Evolutionary conservation across 1,140 invertebrate species (phyloP).

Genomic region (Lutraria rhynchaena): DNA sequence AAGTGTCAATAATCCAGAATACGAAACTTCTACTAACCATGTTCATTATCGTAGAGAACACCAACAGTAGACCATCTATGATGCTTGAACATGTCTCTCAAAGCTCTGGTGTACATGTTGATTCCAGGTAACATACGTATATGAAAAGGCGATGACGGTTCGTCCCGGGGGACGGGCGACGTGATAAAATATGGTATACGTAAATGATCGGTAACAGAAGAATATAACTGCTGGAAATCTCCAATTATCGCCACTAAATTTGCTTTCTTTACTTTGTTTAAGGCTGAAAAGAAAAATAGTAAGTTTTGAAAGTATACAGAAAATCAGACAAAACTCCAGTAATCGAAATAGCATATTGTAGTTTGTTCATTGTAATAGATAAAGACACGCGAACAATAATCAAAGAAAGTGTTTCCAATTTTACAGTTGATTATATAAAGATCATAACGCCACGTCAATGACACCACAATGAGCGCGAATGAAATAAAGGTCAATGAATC

Average conservation of each 20-base stretch:
- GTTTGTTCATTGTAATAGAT: no score
- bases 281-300: conserved; percentile 31
- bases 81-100: conserved; percentile 52
- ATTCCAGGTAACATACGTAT: conserved; percentile 50
- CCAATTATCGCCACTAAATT: conserved; percentile 41
- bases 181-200: conserved; percentile 57
- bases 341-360: no score
- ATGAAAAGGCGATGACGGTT: conserved; percentile 10
- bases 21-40: conserved; percentile 18
- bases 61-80: conserved; percentile 41
- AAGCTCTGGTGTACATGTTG: conserved; percentile 33
- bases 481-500: no score
- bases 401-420: no score
- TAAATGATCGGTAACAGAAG: conserved; percentile 32
- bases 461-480: no score
- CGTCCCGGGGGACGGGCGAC: conserved; percentile 13
- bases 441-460: no score
- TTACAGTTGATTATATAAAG: no score
- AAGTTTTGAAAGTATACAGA: no score
- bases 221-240: conserved; percentile 7
- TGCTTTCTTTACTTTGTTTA: not conserved
- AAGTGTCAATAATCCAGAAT: no score
- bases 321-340: no score
- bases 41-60: conserved; percentile 42
- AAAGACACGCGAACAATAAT: no score